Conservation (phyloP, 2,113 vertebrate species). For the Oreochromis spilurus region DNA sequence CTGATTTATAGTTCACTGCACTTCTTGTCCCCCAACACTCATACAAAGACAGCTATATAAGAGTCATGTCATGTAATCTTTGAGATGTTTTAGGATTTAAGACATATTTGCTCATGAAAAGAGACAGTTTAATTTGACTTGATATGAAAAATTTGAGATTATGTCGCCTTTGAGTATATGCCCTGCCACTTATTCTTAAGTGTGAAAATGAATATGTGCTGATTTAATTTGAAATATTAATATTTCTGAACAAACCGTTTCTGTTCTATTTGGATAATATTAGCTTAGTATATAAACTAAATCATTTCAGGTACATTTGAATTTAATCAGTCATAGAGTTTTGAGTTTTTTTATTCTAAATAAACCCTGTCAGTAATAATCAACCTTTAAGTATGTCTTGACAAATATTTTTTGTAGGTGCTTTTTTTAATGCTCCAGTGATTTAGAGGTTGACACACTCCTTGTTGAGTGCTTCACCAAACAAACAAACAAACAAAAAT, state of each 20-base stretch:
- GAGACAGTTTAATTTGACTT: background rate
- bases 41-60: background rate
- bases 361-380: background rate
- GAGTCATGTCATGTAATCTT: background rate
- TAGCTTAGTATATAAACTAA: background rate
- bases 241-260: background rate
- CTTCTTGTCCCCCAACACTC: background rate
- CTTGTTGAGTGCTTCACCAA: background rate
- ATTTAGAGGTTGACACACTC: background rate
- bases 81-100: background rate
- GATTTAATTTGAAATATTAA: background rate
- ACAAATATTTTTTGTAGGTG: background rate
- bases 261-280: background rate
- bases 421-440: background rate
- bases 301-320: background rate
- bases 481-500: background rate
- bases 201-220: background rate
- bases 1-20: background rate
- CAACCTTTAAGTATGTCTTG: background rate
- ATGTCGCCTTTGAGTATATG: background rate
- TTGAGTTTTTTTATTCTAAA: background rate
- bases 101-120: background rate
- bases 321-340: background rate
- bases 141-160: background rate
- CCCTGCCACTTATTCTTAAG: background rate